Conservation (phyloP, 2,888 invertebrate genomes). For the Rugalucina vietnamica region DNA sequence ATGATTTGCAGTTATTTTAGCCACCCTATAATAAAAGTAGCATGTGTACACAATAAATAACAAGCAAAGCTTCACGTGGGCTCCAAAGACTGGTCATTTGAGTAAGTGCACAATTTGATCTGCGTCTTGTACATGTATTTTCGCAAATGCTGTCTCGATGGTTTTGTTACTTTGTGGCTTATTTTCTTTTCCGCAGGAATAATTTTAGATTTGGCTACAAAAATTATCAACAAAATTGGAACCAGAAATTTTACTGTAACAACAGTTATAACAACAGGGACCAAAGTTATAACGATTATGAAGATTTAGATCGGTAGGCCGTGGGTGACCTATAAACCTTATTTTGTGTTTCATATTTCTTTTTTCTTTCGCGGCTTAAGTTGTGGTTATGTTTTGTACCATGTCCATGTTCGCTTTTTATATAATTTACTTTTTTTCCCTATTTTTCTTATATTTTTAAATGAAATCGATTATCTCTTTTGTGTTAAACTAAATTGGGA, state of each 20-base stretch:
- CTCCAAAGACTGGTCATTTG: too few relatives aligned
- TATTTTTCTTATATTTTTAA: background rate
- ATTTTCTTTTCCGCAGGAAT: constrained; percentile 1
- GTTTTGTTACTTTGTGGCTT: too few relatives aligned
- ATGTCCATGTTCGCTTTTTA: background rate
- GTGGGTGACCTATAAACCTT: too few relatives aligned
- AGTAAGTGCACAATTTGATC: too few relatives aligned
- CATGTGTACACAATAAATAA: too few relatives aligned
- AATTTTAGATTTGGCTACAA: constrained; percentile 11
- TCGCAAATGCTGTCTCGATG: too few relatives aligned
- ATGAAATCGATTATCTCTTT: background rate
- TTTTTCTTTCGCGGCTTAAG: background rate
- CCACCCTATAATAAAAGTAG: too few relatives aligned
- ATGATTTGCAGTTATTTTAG: too few relatives aligned
- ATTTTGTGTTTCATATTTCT: too few relatives aligned
- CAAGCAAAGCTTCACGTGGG: too few relatives aligned
- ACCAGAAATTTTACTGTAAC: background rate
- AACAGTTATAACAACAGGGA: background rate
- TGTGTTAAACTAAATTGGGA: background rate
- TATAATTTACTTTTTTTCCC: background rate
- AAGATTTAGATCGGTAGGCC: background rate
- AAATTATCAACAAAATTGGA: constrained; percentile 1
- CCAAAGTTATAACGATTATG: background rate
- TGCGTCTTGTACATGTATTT: too few relatives aligned
- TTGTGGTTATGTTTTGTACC: background rate